phyloP scores from a whole-genome alignment of 2,113 vertebrate species.

The Rhea americana region DNA sequence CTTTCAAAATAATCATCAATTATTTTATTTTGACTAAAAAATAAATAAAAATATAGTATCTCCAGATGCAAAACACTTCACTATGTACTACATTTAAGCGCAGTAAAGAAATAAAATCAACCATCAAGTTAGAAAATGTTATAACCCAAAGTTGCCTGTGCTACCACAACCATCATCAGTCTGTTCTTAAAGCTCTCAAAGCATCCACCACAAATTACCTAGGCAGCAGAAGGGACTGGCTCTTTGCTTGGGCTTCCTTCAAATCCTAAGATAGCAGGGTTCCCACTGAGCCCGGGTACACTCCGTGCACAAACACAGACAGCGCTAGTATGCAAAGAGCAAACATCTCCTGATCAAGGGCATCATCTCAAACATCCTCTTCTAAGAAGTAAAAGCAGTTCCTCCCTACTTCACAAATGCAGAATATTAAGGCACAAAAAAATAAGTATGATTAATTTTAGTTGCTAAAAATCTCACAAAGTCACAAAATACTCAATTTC shows the following conservation, averaged over 20 bases:
- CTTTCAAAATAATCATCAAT: conserved; percentile 34
- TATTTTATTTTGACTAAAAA: conserved; percentile 37
- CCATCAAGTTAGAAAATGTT: not conserved
- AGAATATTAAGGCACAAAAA: not conserved
- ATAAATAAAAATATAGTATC: conserved; percentile 38
- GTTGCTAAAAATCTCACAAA: not conserved
- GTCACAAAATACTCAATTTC: not conserved
- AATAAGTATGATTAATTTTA: not conserved
- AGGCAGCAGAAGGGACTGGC: not conserved
- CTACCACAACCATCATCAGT: not conserved
- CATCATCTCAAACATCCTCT: not conserved
- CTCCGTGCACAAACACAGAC: not conserved
- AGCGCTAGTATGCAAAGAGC: not conserved
- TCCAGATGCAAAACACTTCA: conserved; percentile 12
- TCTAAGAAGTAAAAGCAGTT: not conserved
- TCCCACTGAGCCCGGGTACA: not conserved
- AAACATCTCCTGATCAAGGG: not conserved
- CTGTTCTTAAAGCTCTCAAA: not conserved
- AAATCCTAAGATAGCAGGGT: not conserved
- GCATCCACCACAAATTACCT: fast-evolving
- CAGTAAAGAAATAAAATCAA: not conserved
- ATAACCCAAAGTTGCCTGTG: not conserved
- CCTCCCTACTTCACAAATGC: not conserved
- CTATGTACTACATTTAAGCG: not conserved
- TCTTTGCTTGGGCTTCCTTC: not conserved